Evolutionary conservation across 1,140 invertebrate species (phyloP).

Genomic region (Dinoponera quadriceps): DNA sequence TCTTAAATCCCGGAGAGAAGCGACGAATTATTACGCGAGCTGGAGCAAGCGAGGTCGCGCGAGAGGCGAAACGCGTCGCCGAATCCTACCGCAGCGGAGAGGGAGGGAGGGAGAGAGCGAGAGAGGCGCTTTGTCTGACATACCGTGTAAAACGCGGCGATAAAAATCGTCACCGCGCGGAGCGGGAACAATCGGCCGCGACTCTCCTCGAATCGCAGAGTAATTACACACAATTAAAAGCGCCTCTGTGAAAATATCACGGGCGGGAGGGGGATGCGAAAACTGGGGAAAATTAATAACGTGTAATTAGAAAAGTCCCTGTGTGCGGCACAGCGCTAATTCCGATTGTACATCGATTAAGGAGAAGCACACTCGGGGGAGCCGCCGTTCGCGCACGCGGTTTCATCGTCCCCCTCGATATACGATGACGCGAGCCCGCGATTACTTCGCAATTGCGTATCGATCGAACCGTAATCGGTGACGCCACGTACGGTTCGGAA

Average conservation of each 20-base stretch:
- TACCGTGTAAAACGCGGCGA: constrained; percentile 16
- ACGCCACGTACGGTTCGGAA: not conserved
- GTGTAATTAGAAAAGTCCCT: not conserved
- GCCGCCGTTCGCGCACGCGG: too few species aligned
- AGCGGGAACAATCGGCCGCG: not conserved
- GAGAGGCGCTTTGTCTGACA: constrained; percentile 9
- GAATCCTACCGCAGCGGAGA: constrained; percentile 14
- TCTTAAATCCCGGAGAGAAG: constrained; percentile 69
- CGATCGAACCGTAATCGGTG: too few species aligned
- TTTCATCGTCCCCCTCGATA: too few species aligned
- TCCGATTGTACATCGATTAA: too few species aligned
- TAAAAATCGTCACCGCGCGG: constrained; percentile 34
- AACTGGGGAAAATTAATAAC: not conserved
- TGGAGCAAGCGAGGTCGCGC: constrained; percentile 28
- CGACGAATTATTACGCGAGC: constrained; percentile 66
- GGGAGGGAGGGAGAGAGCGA: too few species aligned
- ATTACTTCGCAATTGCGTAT: too few species aligned
- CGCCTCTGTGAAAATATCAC: not conserved
- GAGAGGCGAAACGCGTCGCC: constrained; percentile 27
- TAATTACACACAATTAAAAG: constrained; percentile 35
- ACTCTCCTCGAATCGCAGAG: not conserved
- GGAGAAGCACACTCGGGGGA: too few species aligned
- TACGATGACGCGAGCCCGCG: too few species aligned
- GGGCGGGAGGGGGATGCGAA: not conserved
- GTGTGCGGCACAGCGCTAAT: too few species aligned